These are phyloP conservation scores for Oryzaephilus surinamensis DNA, from an alignment of 1,140 invertebrate species.

Conservation along the genomic window DNA sequence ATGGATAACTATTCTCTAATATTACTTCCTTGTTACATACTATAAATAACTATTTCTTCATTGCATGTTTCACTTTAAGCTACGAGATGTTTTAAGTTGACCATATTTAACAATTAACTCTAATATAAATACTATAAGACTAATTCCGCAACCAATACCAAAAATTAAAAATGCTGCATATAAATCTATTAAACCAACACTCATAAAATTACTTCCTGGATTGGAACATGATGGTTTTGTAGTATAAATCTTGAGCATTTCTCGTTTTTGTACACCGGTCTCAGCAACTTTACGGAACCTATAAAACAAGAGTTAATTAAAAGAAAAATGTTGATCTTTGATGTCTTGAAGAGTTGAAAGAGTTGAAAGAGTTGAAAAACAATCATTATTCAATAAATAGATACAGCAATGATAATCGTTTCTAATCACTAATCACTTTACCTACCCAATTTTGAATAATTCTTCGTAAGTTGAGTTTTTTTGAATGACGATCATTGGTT, in stretches of 20 bases:
- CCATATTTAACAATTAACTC: conserved; percentile 3
- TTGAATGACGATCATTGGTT: conserved; percentile 43
- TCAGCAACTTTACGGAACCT: conserved; percentile 45
- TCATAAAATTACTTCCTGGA: conserved; percentile 13
- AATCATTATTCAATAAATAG: too few species aligned
- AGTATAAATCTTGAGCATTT: conserved; percentile 42
- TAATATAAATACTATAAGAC: background rate
- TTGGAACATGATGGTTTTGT: conserved; percentile 41
- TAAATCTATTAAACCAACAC: conserved; percentile 14
- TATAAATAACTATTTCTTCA: too few species aligned
- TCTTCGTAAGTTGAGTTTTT: conserved; percentile 46
- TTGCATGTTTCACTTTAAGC: too few species aligned
- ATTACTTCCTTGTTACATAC: too few species aligned
- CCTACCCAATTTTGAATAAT: conserved; percentile 46
- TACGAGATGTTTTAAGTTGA: too few species aligned
- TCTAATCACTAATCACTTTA: background rate
- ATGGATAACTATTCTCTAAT: too few species aligned
- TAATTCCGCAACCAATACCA: conserved; percentile 6
- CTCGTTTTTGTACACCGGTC: conserved; percentile 42
- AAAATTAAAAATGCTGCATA: conserved; percentile 15
- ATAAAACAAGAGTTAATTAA: conserved; percentile 10
- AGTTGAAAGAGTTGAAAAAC: background rate
- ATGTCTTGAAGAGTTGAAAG: background rate
- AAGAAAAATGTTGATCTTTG: background rate
- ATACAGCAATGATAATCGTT: too few species aligned